A percentile compares a stretch with the other conserved stretches of the same genome.
Evolutionary conservation across 2,113 vertebrate species (phyloP).

Genomic region (Lepisosteus osseus): DNA sequence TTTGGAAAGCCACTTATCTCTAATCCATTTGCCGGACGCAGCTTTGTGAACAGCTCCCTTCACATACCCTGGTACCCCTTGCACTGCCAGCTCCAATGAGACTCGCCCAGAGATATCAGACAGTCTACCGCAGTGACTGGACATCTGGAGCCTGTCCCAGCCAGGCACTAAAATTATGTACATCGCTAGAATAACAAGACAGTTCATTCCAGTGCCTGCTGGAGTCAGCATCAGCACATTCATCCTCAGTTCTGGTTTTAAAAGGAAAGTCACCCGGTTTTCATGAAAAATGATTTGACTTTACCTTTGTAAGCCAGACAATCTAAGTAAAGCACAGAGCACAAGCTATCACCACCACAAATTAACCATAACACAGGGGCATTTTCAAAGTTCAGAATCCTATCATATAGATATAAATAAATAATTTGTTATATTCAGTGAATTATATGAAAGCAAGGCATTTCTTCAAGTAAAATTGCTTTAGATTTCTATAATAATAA

Average conservation of each 20-base stretch:
- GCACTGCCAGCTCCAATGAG: conserved; percentile 9
- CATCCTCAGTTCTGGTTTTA: conserved; percentile 35
- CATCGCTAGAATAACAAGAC: conserved; percentile 59
- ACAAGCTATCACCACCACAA: too few species aligned
- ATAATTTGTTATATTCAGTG: too few species aligned
- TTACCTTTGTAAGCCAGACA: too few species aligned
- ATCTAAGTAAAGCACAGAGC: too few species aligned
- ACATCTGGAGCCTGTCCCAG: conserved; percentile 49
- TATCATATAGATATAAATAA: too few species aligned
- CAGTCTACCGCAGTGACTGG: background rate
- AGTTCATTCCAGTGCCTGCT: conserved; percentile 53
- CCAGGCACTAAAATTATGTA: conserved; percentile 53
- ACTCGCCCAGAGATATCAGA: conserved; percentile 6
- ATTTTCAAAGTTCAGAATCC: too few species aligned
- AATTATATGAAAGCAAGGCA: too few species aligned
- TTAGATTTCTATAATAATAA: too few species aligned
- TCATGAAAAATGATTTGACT: too few species aligned
- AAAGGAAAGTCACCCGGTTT: too few species aligned
- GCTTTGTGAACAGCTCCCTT: background rate
- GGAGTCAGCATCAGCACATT: conserved; percentile 64
- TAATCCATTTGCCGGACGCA: background rate
- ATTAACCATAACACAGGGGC: too few species aligned
- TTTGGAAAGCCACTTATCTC: background rate
- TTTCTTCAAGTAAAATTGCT: too few species aligned
- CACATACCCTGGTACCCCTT: background rate